Conservation (phyloP, 1,140 invertebrate genomes). For the Papilio polytes region DNA sequence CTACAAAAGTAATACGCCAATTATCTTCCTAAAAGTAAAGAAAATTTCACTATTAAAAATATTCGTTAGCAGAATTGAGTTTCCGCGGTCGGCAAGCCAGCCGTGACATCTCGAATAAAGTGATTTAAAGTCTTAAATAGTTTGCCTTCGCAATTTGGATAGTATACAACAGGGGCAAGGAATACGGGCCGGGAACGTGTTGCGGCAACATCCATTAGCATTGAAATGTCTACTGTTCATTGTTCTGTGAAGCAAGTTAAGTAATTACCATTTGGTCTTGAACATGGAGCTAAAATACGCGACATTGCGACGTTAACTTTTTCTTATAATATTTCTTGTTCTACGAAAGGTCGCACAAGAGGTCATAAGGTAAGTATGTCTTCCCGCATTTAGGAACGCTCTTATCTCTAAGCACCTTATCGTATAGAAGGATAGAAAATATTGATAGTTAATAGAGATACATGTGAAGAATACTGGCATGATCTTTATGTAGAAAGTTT, state of each 20-base stretch:
- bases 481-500: too few relatives aligned
- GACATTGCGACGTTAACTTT: not conserved
- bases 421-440: not conserved
- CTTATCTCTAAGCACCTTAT: not conserved
- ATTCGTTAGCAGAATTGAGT: slow-evolving; percentile 15
- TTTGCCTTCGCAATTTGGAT: slow-evolving; percentile 28
- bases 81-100: not conserved
- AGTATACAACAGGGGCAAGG: slow-evolving; percentile 10
- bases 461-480: not conserved
- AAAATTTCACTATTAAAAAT: slow-evolving; percentile 6
- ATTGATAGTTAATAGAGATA: not conserved
- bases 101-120: slow-evolving; percentile 15
- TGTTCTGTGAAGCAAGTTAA: slow-evolving; percentile 26
- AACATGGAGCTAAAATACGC: not conserved
- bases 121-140: slow-evolving; percentile 37
- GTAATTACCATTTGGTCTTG: slow-evolving; percentile 11
- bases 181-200: slow-evolving; percentile 21
- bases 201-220: slow-evolving; percentile 30
- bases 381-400: not conserved
- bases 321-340: not conserved
- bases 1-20: not conserved
- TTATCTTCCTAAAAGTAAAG: not conserved
- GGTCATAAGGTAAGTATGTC: not conserved
- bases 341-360: not conserved
- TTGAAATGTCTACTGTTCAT: slow-evolving; percentile 27